Conservation (phyloP, 2,888 invertebrate genomes). For the Trissolcus japonicus region DNA sequence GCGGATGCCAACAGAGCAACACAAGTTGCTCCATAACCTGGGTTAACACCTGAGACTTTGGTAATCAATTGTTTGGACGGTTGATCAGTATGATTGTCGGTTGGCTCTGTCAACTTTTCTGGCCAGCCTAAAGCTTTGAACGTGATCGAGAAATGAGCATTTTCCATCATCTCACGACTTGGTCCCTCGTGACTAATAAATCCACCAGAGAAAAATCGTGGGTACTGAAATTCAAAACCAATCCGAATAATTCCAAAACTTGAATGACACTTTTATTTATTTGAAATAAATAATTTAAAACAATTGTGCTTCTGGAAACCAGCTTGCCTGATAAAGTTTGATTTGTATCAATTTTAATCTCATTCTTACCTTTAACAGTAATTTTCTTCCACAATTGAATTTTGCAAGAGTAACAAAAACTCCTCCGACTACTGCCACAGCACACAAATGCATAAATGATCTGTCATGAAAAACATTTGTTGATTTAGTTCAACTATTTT, state of each 20-base stretch:
- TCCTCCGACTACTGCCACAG: conserved; percentile 78
- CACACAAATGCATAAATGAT: conserved; percentile 78
- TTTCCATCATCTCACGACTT: conserved; percentile 79
- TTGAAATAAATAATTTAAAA: background rate
- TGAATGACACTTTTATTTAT: conserved; percentile 60
- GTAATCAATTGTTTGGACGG: conserved; percentile 83
- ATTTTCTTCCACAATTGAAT: conserved; percentile 80
- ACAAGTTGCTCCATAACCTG: conserved; percentile 91
- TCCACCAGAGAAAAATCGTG: conserved; percentile 85
- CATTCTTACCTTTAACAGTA: conserved; percentile 80
- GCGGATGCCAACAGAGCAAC: conserved; percentile 85
- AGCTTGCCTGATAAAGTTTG: background rate
- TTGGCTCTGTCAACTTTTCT: conserved; percentile 79
- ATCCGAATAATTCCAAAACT: background rate
- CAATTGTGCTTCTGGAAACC: background rate
- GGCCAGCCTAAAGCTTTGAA: conserved; percentile 89
- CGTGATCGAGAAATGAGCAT: conserved; percentile 81
- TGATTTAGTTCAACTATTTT: background rate
- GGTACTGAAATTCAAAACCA: conserved; percentile 76
- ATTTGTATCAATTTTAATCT: conserved; percentile 3
- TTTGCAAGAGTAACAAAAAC: conserved; percentile 81
- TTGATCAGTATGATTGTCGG: conserved; percentile 78
- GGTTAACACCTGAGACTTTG: conserved; percentile 83
- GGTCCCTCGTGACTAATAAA: conserved; percentile 83
- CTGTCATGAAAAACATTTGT: conserved; percentile 63